phyloP scores from a whole-genome alignment of 2,888 invertebrate genomes.

The Byasa hedistus region DNA sequence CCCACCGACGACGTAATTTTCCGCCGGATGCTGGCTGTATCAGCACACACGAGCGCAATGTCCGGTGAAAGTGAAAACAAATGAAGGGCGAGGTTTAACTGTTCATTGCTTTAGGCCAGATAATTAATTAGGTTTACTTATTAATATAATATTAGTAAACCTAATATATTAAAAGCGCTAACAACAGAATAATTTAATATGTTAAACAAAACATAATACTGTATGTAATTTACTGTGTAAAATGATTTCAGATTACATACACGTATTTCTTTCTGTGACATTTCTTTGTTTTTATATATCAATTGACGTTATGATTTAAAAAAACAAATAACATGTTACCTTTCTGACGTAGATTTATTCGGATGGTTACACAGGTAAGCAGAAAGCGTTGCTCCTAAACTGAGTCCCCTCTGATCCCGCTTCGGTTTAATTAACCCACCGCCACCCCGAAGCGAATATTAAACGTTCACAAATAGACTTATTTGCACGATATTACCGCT shows the following conservation, averaged over 20 bases:
- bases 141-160: background rate
- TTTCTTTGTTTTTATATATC: too few species aligned
- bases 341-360: background rate
- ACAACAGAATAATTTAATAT: too few species aligned
- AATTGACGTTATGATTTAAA: too few species aligned
- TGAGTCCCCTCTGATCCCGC: conserved; percentile 46
- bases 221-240: too few species aligned
- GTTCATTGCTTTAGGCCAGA: conserved; percentile 61
- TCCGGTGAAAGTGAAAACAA: conserved; percentile 73
- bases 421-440: conserved; percentile 62
- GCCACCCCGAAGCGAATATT: conserved; percentile 66
- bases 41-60: conserved; percentile 40
- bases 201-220: too few species aligned
- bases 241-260: too few species aligned
- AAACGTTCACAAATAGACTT: conserved; percentile 71
- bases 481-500: conserved; percentile 45
- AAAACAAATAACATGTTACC: background rate
- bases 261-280: too few species aligned
- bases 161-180: too few species aligned
- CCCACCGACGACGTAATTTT: conserved; percentile 26
- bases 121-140: conserved; percentile 52
- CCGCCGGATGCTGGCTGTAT: conserved; percentile 11
- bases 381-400: conserved; percentile 36
- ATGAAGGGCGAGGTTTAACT: conserved; percentile 68
- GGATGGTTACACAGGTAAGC: conserved; percentile 29